Base-by-base conservation (phyloP, 2,888 invertebrate genomes). In the Drosophila flavopinicola region DNA sequence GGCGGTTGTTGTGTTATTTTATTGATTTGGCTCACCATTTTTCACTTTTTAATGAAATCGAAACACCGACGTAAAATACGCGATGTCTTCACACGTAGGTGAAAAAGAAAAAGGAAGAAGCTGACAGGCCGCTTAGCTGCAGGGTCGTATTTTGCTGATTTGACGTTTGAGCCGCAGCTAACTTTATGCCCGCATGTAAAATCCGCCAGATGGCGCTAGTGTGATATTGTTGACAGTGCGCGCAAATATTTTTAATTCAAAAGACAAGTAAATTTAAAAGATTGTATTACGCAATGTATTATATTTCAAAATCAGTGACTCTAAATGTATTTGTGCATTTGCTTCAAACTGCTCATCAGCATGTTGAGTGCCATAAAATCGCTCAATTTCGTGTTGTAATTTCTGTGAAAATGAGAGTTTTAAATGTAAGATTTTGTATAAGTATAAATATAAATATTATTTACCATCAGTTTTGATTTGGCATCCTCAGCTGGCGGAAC, bases 61-160 rank as follows among this genome's bases (percentile, higher is more conserved):
- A 70, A 85, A 89, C 89, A 89, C 88, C 89, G 87, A 88, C 89
- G 87, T 47, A 68, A 83, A 85, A 64, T 80, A 89, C 89, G 88
- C 88, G 88, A 88, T 88, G 89, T 70, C 77, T 87, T 78, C 82
- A 80, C 89, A 88, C 88, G 85, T 87, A 88, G 84, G 88, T 88
- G 89, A 89, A 88, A 88, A 88, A 85, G 87, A 88, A 89, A 89
- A 88, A 88, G 78, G 76, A 74, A 75, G 76, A 72, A 68, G 54
- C 53, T 73, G 66, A 73, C 60, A 73, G 69, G 38, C 59, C 66
- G 74, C 69, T 65, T 27, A 57, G 38, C 41, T 23, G 27, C 72
- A 72, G 72, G 52, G 72, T 72, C 49, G 72, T 51, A 73, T 69
- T 73, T 65, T 30, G 0, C 13, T 4, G 3, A 13, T 10, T 49